Evolutionary conservation across 1,140 invertebrate species (phyloP), one percentile per base, ranked within the genome.

Genomic region (Sarcophaga bullata): DNA sequence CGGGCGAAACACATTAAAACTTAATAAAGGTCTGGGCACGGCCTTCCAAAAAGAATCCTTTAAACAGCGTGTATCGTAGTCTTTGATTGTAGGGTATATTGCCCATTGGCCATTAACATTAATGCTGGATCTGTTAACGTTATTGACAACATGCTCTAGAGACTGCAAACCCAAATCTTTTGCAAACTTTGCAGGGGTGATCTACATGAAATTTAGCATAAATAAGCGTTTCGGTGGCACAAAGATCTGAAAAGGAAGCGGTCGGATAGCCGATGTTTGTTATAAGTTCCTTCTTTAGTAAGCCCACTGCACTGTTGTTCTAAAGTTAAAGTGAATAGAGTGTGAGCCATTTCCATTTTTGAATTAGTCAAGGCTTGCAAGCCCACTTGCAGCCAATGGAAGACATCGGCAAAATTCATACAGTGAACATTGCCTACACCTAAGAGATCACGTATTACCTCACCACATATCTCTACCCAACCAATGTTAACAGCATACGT

Each of bases 231-330:
- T 94, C 93, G 73, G 91, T 92, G 73, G 92, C 93, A 73, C 92
- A 92, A 10, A 94, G 87, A 88, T 94, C 94, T 86, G 93, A 93
- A 87, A 94, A 94, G 85, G 93, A 94, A 3, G 93, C 93, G n/a
- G 93, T 94, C n/a, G 9, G 94, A 94, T 84, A 94, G 90, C 13
- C 92, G 92, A 86, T 92, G 91, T 85, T 92, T 91, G 8, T 92
- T 86, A 37, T 37, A 37, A 6, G 89, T 84, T 0, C 87, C 87
- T 80, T 92, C 91, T 50, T 90, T 87, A 13, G 91, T 86, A 9
- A 94, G 90, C 25, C n/a, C n/a, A n/a, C n/a, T n/a, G 93, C 93
- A 94, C 84, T 94, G 93, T 85, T 94, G 93, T 87, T 94, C 93
- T 83, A 94, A 90, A 80, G 93, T 94, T 1, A 94, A 90, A n/a